Base-by-base conservation (phyloP, 2,797 vertebrate genomes). In the Myotis vivesi region DNA sequence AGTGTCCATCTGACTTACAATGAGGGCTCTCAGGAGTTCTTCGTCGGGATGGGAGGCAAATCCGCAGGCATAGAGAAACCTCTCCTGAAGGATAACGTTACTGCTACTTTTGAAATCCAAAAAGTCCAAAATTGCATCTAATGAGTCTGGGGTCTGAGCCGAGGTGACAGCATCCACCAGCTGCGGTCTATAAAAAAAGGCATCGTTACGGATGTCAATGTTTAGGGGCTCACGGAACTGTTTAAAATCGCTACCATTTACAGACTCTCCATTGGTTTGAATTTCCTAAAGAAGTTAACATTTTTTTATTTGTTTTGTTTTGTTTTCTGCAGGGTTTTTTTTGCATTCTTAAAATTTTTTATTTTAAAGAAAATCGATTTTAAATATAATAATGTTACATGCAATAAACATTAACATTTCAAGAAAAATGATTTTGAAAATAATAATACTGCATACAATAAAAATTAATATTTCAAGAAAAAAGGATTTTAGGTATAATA, bases 41-140 rank as follows among this genome's bases (percentile, higher is more conserved):
- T 99, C 99, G 25, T 98, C 98, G 1, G 99, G 99, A 90, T 99
- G 99, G 68, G 99, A 99, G 64, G 99, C 98, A 92, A 99, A 99
- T 86, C 99, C 99, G 92, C 99, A 99, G 53, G 99, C 99, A 23
- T 99, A 99, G 41, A 99, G 99, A 95, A 99, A 99, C 68, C 99
- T 98, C 94, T 99, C 99, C 97, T 99, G 99, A 79, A 99, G 98
- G 71, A 99, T 44, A 36, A 98, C 91, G 66, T 98, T 97, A 73
- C 98, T 99, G 92, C 98, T 95, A 73, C 99, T 99, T 9, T 99
- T 99, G 97, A 99, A 99, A 98, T 99, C 99, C 90, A 99, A 97
- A 96, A 99, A 99, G 82, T 99, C 98, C 94, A 99, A 97, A 59
- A 99, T 94, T 9, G 99, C 99, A 28, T 99, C 98, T 92, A 99